A percentile compares a stretch with the other conserved stretches of the same genome.
Evolutionary conservation across 2,113 vertebrate species (phyloP).

Genomic region (Tetraodon nigroviridis): DNA sequence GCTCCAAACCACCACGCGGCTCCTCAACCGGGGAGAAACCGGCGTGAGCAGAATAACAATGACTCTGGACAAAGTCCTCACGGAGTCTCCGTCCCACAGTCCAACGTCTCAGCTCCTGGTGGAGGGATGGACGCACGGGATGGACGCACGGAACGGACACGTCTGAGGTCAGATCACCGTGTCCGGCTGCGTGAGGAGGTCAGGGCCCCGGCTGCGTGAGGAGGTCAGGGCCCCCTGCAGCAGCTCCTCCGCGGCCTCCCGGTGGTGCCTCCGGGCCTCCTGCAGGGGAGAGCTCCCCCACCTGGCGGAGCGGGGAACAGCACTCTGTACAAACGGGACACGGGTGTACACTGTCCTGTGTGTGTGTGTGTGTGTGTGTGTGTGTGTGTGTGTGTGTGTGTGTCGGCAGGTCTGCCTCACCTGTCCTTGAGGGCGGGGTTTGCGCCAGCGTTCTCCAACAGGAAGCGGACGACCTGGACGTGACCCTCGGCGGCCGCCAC

Average conservation of each 20-base stretch:
- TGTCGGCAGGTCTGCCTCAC: conserved; percentile 22
- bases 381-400: no score
- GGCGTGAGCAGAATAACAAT: conserved; percentile 25
- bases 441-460: conserved; percentile 62
- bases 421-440: conserved; percentile 58
- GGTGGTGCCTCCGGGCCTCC: conserved; percentile 57
- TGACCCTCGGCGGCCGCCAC: conserved; percentile 67
- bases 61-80: background rate
- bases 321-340: background rate
- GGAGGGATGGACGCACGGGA: no score
- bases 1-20: background rate
- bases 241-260: conserved; percentile 42
- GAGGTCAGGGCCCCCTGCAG: conserved; percentile 34
- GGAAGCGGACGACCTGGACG: conserved; percentile 62
- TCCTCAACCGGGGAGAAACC: background rate
- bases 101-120: background rate
- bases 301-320: conserved; percentile 38
- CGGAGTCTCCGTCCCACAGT: background rate
- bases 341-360: no score
- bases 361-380: no score
- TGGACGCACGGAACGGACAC: background rate
- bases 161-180: background rate
- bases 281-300: conserved; percentile 68
- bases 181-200: no score
- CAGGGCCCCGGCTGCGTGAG: background rate